Conservation (phyloP, 2,888 invertebrate genomes). For the Diachrysia chrysitis region DNA sequence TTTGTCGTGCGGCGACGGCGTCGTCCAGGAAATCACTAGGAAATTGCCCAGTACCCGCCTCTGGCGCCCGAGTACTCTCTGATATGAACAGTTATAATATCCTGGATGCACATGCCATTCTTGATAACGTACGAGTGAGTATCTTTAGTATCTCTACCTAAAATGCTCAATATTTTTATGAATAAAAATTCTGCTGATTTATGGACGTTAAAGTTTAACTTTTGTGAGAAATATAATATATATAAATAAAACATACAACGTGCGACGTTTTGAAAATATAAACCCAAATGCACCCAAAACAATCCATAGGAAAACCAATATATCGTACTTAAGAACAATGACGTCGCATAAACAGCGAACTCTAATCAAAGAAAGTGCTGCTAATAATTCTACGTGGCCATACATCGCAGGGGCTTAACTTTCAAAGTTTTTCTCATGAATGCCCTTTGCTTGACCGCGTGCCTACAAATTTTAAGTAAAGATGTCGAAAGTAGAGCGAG, state of each 20-base stretch:
- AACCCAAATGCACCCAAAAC: slow-evolving; percentile 15
- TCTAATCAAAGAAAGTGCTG: slow-evolving; percentile 51
- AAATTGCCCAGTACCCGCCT: slow-evolving; percentile 79
- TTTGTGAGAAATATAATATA: not conserved
- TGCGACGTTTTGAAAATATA: slow-evolving; percentile 9
- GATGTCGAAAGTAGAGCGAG: slow-evolving; percentile 37
- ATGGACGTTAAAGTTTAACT: not conserved
- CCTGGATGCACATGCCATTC: slow-evolving; percentile 30
- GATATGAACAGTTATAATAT: slow-evolving; percentile 58
- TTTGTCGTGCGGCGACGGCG: slow-evolving; percentile 73
- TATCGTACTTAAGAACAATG: slow-evolving; percentile 34
- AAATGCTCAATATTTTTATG: not conserved
- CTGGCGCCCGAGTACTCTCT: slow-evolving; percentile 43
- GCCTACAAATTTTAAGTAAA: slow-evolving; percentile 30
- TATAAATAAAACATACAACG: not conserved
- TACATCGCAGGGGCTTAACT: slow-evolving; percentile 32
- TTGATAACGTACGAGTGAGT: not conserved
- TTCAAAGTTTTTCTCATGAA: slow-evolving; percentile 39
- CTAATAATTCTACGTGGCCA: slow-evolving; percentile 29
- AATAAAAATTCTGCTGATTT: not conserved
- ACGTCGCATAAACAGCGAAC: slow-evolving; percentile 26
- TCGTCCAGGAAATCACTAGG: slow-evolving; percentile 79
- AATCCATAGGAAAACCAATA: slow-evolving; percentile 32
- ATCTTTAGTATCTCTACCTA: not conserved
- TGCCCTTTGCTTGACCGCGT: slow-evolving; percentile 43